Base-by-base conservation (phyloP, 2,888 invertebrate genomes). In the Pseudococcus viburni region DNA sequence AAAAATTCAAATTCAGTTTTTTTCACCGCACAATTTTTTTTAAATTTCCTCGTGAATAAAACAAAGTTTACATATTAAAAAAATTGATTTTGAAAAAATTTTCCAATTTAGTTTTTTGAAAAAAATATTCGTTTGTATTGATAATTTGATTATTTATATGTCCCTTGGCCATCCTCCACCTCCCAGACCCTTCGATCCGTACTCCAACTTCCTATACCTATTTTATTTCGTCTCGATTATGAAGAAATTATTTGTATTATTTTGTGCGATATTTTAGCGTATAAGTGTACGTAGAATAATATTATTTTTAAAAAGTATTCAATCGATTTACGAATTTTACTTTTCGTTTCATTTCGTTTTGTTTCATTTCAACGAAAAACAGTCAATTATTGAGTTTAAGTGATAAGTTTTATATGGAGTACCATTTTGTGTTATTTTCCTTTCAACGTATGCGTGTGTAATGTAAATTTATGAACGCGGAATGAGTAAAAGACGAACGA, bases 331-430 rank as follows among this genome's bases (percentile, higher is more conserved):
- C 51, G 12, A 19, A 17, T 39, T 77, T 12, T 77, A 77, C 39
- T 77, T 77, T 77, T 15, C 6, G 33, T 51, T 51, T 51, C 51
- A 17, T 51, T 51, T 51, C 51, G 15, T 51, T 51, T 51, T 1
- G 17, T 51, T 51, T 51, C 51, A 17, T 51, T 51, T 26, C 77
- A 77, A 77, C 77, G 77, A 33, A 77, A 39, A 77, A 77, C 77
- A 77, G 77, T 77, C 77, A 77, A 77, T 77, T 77, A 77, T 77
- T 39, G 39, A 77, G 15, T 77, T 77, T 77, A 77, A 77, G 77
- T 77, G 77, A 77, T 77, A 77, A 77, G 77, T 77, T 77, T 77
- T 77, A 17, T 77, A 33, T 77, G 15, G 39, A 39, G 77, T 77
- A 77, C 39, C 77, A 64, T 64, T 64, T 64, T 64, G 8, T 64